Evolutionary conservation across 1,140 invertebrate species (phyloP), one percentile per base, ranked within the genome.

Genomic region (Fopius arisanus): DNA sequence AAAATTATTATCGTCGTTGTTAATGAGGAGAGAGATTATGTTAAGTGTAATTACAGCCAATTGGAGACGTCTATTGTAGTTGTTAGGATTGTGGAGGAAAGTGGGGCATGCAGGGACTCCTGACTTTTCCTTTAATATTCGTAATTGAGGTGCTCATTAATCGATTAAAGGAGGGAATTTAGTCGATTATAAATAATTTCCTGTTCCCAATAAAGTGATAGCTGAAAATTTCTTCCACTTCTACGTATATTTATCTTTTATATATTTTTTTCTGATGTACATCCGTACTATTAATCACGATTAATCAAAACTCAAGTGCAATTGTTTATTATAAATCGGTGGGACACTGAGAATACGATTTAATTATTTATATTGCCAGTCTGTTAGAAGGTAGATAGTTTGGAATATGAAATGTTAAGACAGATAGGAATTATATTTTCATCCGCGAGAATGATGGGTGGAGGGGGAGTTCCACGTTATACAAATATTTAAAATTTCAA

Each of bases 231-330:
- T 43, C 14, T 48, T 2, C 7, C 43, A 19, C 43, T 48, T 48
- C 10, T n/a, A n/a, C n/a, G n/a, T n/a, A n/a, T n/a, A n/a, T n/a
- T n/a, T n/a, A n/a, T 26, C 54, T 0, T 28, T 12, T 26, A 59
- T 59, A 59, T 26, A 26, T 26, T 59, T 59, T 28, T 59, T 23
- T 26, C 6, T 21, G 23, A 66, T 33, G 63, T 48, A 66, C 63
- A 12, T 31, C 9, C 6, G 31, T 19, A 54, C 9, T 2, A 23
- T 21, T n/a, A 54, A 23, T 70, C 10, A 70, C 31, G 62, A 10
- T 10, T 37, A 7, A 70, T 70, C 68, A 70, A 70, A 70, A 70
- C 28, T 70, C 43, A 59, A 43, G 68, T 70, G 68, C 48, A 70
- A 70, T 70, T 37, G 21, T 40, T 48, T n/a, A 26, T 29, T 1